phyloP scores from a whole-genome alignment of 2,797 vertebrate species.

The Rhodeus uyekii region DNA sequence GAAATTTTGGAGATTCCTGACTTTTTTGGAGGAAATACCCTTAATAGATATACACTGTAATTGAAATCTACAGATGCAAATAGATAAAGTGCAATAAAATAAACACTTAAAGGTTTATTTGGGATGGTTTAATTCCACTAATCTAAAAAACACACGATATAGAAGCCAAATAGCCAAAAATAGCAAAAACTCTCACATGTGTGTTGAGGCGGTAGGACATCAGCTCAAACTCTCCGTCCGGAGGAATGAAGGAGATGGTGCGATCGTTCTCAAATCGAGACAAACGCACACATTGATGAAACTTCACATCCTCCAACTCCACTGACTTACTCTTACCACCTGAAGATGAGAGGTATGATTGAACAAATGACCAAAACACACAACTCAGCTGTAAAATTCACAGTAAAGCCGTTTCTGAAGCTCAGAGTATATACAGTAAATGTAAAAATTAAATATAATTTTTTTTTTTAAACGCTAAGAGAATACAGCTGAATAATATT shows the following conservation, averaged over 20 bases:
- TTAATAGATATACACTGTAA: background rate
- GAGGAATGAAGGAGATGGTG: conserved; percentile 94
- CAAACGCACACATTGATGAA: conserved; percentile 93
- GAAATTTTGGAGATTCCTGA: background rate
- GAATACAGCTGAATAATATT: background rate
- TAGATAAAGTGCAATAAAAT: background rate
- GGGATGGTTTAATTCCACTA: background rate
- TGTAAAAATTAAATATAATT: no score
- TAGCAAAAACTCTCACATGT: conserved; percentile 77
- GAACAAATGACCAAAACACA: background rate
- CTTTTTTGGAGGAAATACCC: background rate
- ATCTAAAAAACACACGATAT: background rate
- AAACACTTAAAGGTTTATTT: background rate
- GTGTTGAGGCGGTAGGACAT: conserved; percentile 95
- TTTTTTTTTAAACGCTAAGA: background rate
- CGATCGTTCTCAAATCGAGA: conserved; percentile 95
- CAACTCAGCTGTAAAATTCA: background rate
- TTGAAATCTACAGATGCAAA: background rate
- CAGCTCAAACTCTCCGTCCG: conserved; percentile 93
- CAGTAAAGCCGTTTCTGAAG: background rate
- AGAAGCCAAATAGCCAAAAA: background rate
- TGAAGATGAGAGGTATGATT: conserved; percentile 54
- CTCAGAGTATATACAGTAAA: no score
- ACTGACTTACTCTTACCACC: conserved; percentile 95
- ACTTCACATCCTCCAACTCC: conserved; percentile 93